A percentile compares a stretch with the other conserved stretches of the same genome.
Conservation (phyloP, 2,113 vertebrate species). For the Hippocampus abdominalis region DNA sequence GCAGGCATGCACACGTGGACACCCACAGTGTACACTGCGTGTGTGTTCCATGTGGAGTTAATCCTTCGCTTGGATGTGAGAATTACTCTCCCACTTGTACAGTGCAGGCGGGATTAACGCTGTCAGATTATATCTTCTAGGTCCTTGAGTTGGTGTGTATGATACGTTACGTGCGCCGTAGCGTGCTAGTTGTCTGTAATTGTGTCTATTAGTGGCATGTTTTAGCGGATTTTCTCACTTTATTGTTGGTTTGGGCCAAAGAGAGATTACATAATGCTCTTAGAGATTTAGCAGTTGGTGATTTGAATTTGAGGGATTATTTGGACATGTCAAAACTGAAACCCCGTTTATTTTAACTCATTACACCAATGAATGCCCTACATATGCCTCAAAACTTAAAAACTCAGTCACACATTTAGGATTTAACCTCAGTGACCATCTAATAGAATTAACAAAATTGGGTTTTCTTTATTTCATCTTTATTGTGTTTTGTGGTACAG, state of each 20-base stretch:
- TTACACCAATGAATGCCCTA: not conserved
- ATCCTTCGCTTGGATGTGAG: conserved; percentile 55
- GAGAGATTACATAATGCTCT: not conserved
- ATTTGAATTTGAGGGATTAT: not conserved
- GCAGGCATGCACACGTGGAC: conserved; percentile 28
- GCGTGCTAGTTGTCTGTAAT: conserved; percentile 11
- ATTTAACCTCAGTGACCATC: not conserved
- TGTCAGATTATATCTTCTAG: conserved; percentile 51
- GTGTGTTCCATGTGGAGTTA: conserved; percentile 38
- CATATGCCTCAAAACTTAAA: not conserved
- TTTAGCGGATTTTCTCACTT: conserved; percentile 18
- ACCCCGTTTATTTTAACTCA: not conserved
- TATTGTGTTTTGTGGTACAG: too few species aligned
- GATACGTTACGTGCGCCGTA: not conserved
- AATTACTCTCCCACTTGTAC: conserved; percentile 51
- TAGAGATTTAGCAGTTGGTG: not conserved
- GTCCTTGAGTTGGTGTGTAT: conserved; percentile 30
- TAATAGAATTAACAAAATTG: not conserved
- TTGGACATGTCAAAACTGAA: not conserved
- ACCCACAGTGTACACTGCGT: conserved; percentile 23
- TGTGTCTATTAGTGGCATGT: conserved; percentile 17
- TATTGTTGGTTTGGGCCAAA: not conserved
- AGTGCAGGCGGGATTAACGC: conserved; percentile 44
- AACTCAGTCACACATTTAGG: not conserved
- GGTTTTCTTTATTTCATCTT: too few species aligned